Evolutionary conservation across 2,888 invertebrate genomes (phyloP), one percentile per base, ranked within the genome.

Genomic region (Polydrusus pterygomalis): DNA sequence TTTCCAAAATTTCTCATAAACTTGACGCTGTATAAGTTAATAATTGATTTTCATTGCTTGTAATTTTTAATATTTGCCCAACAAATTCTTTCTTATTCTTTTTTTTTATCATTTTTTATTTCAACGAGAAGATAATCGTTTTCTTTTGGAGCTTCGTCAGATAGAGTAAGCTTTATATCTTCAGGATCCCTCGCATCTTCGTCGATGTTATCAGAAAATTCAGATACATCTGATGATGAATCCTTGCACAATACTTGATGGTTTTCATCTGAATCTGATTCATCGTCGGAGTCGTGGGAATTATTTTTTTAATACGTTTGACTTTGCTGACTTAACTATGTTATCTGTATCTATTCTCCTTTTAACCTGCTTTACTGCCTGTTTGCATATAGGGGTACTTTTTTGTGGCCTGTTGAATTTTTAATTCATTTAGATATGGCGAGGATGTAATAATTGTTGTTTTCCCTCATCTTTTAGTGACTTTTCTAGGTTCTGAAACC

Each of bases 321-420:
- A 40, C 13, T 13, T 9, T 40, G 7, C 11, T 40, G 40, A 40
- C 40, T 40, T 40, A 40, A 10, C 40, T 40, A 40, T 40, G 40
- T 40, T 40, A 13, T 40, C 40, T 40, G 40, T 40, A 40, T 40
- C 40, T 40, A 40, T 40, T 40, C 13, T 40, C 40, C 40, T 40
- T 40, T 40, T 40, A 40, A 40, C 40, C 40, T 40, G 40, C 40
- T 40, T 40, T 40, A 40, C 40, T 40, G 40, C 40, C 40, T 40
- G 40, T 40, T 40, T 40, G 40, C 40, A 13, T 40, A 40, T 40
- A 40, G 40, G 40, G 40, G 10, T 40, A 40, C 40, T 10, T 13
- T n/a, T 40, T 40, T 40, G 40, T 11, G 40, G 40, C 40, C 40
- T 40, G 40, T 40, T 40, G 40, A 40, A 40, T 40, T 40, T 40